phyloP scores from a whole-genome alignment of 2,888 invertebrate genomes.

The Drosophila quinaria region DNA sequence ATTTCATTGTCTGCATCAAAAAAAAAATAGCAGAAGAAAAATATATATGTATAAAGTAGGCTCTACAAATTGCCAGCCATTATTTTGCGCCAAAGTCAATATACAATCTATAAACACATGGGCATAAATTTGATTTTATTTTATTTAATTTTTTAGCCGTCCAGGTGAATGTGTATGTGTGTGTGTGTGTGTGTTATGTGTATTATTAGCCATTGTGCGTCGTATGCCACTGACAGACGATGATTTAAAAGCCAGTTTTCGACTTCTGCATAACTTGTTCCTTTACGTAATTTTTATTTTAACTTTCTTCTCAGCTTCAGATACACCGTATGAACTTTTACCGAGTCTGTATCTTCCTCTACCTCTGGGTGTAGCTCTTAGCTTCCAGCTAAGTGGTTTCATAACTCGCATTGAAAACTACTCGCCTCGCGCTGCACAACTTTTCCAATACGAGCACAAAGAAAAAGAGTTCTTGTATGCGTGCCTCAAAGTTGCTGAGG shows the following conservation, averaged over 20 bases:
- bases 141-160: constrained; percentile 44
- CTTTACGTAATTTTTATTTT: constrained; percentile 10
- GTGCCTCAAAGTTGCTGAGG: constrained; percentile 20
- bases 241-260: constrained; percentile 65
- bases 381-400: constrained; percentile 60
- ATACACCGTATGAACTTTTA: constrained; percentile 31
- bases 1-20: constrained; percentile 75
- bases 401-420: constrained; percentile 62
- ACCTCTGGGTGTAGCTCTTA: constrained; percentile 1
- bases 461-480: constrained; percentile 33
- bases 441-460: constrained; percentile 53
- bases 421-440: constrained; percentile 44
- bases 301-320: constrained; percentile 24
- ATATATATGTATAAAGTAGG: constrained; percentile 65
- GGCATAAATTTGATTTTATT: constrained; percentile 56
- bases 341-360: constrained; percentile 5
- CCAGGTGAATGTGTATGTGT: constrained; percentile 44
- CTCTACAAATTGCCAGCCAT: constrained; percentile 80
- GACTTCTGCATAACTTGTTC: constrained; percentile 52
- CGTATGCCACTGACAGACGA: constrained; percentile 64
- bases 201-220: constrained; percentile 44
- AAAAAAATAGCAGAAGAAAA: constrained; percentile 9
- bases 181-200: constrained; percentile 5
- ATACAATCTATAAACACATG: constrained; percentile 51
- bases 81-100: constrained; percentile 70